Conservation (phyloP, 2,113 vertebrate species). For the Cyanocitta stelleri region DNA sequence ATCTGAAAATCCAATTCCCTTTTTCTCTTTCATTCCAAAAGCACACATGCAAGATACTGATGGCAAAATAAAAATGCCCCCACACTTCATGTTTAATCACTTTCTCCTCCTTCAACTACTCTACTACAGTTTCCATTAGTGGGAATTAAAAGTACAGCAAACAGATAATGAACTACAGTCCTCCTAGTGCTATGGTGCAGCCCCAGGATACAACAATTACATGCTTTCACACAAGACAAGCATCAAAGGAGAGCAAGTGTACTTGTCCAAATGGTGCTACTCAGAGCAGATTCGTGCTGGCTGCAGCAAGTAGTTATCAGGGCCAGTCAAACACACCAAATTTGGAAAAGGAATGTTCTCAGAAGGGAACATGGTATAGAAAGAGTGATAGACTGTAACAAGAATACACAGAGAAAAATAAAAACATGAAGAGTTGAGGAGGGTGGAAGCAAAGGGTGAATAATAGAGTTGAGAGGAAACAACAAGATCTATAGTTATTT, state of each 20-base stretch:
- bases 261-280: neutral
- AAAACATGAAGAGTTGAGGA: neutral
- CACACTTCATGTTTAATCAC: neutral
- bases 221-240: neutral
- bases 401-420: neutral
- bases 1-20: neutral
- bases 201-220: neutral
- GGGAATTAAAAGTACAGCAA: constrained; percentile 24
- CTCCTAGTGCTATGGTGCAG: neutral
- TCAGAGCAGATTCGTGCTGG: neutral
- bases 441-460: rapidly evolving
- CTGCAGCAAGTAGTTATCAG: neutral
- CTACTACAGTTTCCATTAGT: neutral
- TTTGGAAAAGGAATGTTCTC: neutral
- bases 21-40: neutral
- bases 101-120: neutral
- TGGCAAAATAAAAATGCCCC: neutral
- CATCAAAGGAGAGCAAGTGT: neutral
- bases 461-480: neutral
- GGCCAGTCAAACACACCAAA: neutral
- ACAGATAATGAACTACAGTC: neutral
- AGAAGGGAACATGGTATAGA: neutral
- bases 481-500: neutral
- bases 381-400: neutral
- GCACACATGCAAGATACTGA: neutral